Conservation (phyloP, 2,888 invertebrate genomes). For the Cremastobaeus sp. region DNA sequence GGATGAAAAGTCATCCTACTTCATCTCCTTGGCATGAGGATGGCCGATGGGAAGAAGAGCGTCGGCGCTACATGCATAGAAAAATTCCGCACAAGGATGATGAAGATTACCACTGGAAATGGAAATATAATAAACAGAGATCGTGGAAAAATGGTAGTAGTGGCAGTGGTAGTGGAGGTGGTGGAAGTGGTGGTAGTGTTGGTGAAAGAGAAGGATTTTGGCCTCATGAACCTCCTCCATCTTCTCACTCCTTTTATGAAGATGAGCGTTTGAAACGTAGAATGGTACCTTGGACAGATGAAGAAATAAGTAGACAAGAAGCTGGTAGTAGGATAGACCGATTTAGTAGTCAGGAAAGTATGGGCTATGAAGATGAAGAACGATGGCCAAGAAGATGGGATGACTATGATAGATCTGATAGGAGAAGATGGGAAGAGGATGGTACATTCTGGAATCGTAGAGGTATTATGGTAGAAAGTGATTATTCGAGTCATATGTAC, state of each 20-base stretch:
- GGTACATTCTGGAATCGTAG: constrained; percentile 76
- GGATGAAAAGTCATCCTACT: constrained; percentile 79
- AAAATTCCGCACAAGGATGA: constrained; percentile 74
- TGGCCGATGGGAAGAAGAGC: constrained; percentile 78
- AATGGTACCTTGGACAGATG: constrained; percentile 74
- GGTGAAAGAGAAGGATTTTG: constrained; percentile 66
- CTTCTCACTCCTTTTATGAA: constrained; percentile 70
- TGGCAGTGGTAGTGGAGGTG: constrained; percentile 35
- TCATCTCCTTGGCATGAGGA: constrained; percentile 90
- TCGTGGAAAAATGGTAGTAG: constrained; percentile 66
- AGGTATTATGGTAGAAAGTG: constrained; percentile 79
- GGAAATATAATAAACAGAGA: constrained; percentile 72
- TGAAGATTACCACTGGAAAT: constrained; percentile 69
- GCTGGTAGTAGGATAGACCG: constrained; percentile 76
- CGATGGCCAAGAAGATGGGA: constrained; percentile 68
- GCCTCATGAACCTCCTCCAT: constrained; percentile 63
- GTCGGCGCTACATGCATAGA: constrained; percentile 67
- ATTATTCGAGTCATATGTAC: constrained; percentile 75
- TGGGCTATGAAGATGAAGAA: constrained; percentile 78
- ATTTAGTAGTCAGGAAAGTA: constrained; percentile 77
- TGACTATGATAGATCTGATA: constrained; percentile 70
- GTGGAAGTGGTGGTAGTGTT: constrained; percentile 42
- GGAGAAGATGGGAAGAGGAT: constrained; percentile 79
- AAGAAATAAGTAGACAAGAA: constrained; percentile 78
- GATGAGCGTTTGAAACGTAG: constrained; percentile 75